Percentiles rank a stretch among this genome's conserved stretches.
Conservation (phyloP, 1,140 invertebrate species). For the Subanguina moxae region DNA sequence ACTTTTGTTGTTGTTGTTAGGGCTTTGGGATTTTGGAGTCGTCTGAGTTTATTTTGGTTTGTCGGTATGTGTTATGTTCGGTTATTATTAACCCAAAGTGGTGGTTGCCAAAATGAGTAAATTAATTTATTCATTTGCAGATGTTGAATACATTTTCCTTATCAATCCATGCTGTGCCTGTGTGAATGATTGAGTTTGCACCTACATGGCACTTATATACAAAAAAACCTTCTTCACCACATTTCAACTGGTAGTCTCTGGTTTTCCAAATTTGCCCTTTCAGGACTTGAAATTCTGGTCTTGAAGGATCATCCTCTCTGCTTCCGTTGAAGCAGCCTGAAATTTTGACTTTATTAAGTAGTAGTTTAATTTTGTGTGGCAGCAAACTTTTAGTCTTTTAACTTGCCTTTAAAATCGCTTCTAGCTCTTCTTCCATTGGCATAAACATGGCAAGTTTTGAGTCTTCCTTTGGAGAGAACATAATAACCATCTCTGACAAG, state of each 20-base stretch:
- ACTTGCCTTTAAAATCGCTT: slow-evolving; percentile 37
- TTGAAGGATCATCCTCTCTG: slow-evolving; percentile 34
- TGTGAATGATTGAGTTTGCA: slow-evolving; percentile 16
- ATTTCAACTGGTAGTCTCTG: slow-evolving; percentile 31
- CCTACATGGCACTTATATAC: slow-evolving; percentile 31
- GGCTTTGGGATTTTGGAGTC: no score
- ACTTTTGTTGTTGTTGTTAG: no score
- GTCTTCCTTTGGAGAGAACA: slow-evolving; percentile 18
- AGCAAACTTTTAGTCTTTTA: not conserved
- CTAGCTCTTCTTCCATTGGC: slow-evolving; percentile 35
- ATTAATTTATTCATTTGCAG: slow-evolving; percentile 30
- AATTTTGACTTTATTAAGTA: slow-evolving; percentile 16
- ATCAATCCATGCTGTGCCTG: slow-evolving; percentile 44
- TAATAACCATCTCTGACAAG: slow-evolving; percentile 38
- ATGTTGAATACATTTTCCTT: slow-evolving; percentile 37
- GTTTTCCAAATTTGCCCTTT: slow-evolving; percentile 30
- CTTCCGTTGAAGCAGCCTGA: slow-evolving; percentile 49
- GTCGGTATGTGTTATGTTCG: no score
- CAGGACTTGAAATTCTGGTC: slow-evolving; percentile 29
- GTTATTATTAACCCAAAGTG: no score
- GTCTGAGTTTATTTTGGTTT: no score
- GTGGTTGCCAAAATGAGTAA: no score
- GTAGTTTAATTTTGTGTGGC: slow-evolving; percentile 1
- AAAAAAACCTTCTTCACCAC: slow-evolving; percentile 40
- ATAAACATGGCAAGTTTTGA: slow-evolving; percentile 37